These are phyloP conservation scores for Orthonevra nobilis DNA, from an alignment of 2,888 invertebrate species.

Conservation along the genomic window DNA sequence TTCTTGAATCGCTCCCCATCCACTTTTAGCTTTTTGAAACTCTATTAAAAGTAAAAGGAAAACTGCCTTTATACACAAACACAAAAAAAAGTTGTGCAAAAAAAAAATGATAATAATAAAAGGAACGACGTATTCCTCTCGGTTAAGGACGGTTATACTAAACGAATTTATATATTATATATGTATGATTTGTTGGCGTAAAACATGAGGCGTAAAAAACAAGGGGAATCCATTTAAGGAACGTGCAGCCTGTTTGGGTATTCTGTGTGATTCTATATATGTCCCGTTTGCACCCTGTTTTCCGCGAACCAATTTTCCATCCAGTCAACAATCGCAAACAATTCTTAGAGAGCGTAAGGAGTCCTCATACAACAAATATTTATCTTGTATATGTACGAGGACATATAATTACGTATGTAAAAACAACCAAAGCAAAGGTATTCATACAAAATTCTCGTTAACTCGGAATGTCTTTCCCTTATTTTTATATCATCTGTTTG, in stretches of 20 bases:
- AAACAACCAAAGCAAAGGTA: slow-evolving; percentile 9
- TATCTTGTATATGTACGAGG: not conserved
- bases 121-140: not conserved
- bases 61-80: not conserved
- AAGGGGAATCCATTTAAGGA: not conserved
- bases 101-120: slow-evolving; percentile 1
- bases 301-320: slow-evolving; percentile 30
- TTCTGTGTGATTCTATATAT: not conserved
- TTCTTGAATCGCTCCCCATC: not conserved
- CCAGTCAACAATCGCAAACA: slow-evolving; percentile 34
- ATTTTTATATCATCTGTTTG: too few relatives aligned
- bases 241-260: slow-evolving; percentile 1
- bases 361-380: not conserved
- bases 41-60: slow-evolving; percentile 23
- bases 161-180: slow-evolving; percentile 25
- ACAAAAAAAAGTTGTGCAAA: too few relatives aligned
- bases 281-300: slow-evolving; percentile 33
- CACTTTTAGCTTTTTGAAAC: not conserved
- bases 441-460: slow-evolving; percentile 26
- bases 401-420: not conserved
- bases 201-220: not conserved
- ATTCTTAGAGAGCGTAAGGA: slow-evolving; percentile 22
- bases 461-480: slow-evolving; percentile 5
- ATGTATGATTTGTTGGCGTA: slow-evolving; percentile 20
- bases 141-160: too few relatives aligned